Conservation (phyloP, 2,888 invertebrate species). For the Drosophila helvetica region DNA sequence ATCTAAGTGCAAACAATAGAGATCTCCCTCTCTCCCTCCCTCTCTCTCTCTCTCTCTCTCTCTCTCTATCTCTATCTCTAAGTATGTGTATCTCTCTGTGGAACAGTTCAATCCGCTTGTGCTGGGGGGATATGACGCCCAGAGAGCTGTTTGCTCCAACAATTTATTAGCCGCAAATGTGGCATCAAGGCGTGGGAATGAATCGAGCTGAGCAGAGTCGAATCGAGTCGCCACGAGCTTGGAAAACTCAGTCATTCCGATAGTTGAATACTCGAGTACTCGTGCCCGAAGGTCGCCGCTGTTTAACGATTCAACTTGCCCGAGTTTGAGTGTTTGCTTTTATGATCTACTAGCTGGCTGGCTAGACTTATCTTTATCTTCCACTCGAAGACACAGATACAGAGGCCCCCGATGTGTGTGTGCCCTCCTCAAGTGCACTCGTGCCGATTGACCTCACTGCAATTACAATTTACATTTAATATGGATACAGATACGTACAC, state of each 20-base stretch:
- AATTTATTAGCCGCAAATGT: conserved; percentile 65
- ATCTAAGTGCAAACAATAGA: conserved; percentile 34
- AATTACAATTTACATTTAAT: conserved; percentile 21
- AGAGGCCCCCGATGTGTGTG: conserved; percentile 17
- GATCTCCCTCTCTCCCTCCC: conserved; percentile 5
- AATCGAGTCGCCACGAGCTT: conserved; percentile 10
- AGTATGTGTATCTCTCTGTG: too few species aligned
- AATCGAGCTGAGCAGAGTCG: conserved; percentile 9
- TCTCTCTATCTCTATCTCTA: neutral
- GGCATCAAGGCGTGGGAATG: conserved; percentile 71
- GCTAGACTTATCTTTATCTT: conserved; percentile 33
- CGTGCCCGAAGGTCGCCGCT: conserved; percentile 23
- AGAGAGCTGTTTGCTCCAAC: conserved; percentile 40
- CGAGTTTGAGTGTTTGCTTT: conserved; percentile 58
- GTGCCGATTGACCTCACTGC: conserved; percentile 32
- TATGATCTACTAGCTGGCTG: conserved; percentile 51
- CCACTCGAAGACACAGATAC: conserved; percentile 6
- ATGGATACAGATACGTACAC: conserved; percentile 20
- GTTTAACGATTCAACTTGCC: conserved; percentile 24
- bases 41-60: too few species aligned
- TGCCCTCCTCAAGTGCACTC: conserved; percentile 24
- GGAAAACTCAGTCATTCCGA: conserved; percentile 22
- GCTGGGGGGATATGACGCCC: conserved; percentile 42
- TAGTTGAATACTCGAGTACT: conserved; percentile 23
- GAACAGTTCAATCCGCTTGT: conserved; percentile 30